Base-by-base conservation (phyloP, 2,113 vertebrate genomes). In the Charadrius vociferus region DNA sequence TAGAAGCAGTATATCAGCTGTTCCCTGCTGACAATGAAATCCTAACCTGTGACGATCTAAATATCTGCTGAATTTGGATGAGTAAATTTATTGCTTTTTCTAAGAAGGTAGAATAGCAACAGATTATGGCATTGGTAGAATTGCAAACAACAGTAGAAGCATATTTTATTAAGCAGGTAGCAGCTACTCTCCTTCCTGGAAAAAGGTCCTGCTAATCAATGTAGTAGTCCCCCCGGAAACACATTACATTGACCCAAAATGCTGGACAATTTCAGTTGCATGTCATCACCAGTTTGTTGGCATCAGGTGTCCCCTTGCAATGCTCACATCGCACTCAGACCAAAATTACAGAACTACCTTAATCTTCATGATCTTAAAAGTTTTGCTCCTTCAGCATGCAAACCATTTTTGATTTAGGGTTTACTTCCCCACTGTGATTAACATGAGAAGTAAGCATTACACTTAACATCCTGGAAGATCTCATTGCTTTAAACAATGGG, bases 151-250 rank as follows among this genome's bases (percentile, higher is more conserved):
- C 13, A 58, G n/a, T 11, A 72, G 29, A 68, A 45, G 2, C 2
- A 34, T 41, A 21, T 50, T 55, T 29, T 68, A 22, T 45, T 29
- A 9, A 78, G 8, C 12, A 59, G 18, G 39, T 55, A 63, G 5
- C 9, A 72, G 30, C 11, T n/a, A 55, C 3, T 67, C 2, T 5
- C 7, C 70, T 20, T 45, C 14, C 19, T 3, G 4, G 21, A 30
- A 68, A 49, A 36, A 56, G 9, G 1, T 78, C 7, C 18, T 34
- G 4, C 14, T 78, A 68, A 29, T 65, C 37, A 6, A 7, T 22
- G 8, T 22, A 9, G 21, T 63, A 21, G 6, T 65, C 6, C 6
- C 21, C 26, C 0, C 0, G 1, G 45, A 74, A 88, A 30, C 3
- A 50, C 7, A 8, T 6, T 45, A 29, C 4, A 17, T 23, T 62